Evolutionary conservation across 2,113 vertebrate genomes (phyloP).

Genomic region (Corythornis madagascariensis): DNA sequence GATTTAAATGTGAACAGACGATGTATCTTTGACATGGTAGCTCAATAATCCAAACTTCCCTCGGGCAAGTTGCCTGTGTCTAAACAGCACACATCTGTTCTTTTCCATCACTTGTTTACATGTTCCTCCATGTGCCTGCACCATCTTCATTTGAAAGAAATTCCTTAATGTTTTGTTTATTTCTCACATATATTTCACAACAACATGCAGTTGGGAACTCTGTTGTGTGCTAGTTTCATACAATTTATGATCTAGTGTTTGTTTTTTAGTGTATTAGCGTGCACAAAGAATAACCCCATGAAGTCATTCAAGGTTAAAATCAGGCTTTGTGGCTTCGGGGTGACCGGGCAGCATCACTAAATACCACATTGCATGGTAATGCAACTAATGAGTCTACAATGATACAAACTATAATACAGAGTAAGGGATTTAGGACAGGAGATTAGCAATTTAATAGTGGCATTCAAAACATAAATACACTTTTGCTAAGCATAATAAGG

Average conservation of each 20-base stretch:
- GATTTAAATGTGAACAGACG: slow-evolving; percentile 40
- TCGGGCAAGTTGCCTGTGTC: slow-evolving; percentile 7
- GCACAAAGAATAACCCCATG: background rate
- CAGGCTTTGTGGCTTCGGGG: slow-evolving; percentile 31
- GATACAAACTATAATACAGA: background rate
- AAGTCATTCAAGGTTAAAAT: slow-evolving; percentile 53
- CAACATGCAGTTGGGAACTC: background rate
- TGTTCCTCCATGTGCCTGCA: background rate
- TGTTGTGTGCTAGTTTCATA: background rate
- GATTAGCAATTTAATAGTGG: background rate
- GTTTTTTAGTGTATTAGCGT: background rate
- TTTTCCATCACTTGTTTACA: slow-evolving; percentile 48
- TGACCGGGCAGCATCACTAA: background rate
- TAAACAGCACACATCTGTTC: slow-evolving; percentile 60
- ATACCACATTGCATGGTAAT: background rate
- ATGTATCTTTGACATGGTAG: background rate
- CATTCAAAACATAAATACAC: background rate
- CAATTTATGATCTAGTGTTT: background rate
- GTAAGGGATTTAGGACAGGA: background rate
- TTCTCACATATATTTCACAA: background rate
- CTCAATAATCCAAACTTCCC: slow-evolving; percentile 44
- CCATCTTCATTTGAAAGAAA: slow-evolving; percentile 1
- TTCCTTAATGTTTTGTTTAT: slow-evolving; percentile 21
- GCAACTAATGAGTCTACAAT: background rate
- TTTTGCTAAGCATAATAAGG: background rate